Conservation (phyloP, 2,888 invertebrate species). For the Orthonychiurus folsomi region DNA sequence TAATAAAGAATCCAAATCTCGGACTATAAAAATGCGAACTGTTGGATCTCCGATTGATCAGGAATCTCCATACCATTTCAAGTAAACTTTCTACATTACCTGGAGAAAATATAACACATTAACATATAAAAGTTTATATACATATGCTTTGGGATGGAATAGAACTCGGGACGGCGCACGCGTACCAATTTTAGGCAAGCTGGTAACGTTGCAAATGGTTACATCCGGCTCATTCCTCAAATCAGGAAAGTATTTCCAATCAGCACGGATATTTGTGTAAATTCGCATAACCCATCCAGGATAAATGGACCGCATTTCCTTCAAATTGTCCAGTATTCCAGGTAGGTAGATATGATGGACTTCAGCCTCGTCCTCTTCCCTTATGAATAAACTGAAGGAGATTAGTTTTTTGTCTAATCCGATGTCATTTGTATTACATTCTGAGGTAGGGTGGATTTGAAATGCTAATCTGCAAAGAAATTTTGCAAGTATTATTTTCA, state of each 20-base stretch:
- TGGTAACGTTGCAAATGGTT: background rate
- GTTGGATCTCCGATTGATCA: background rate
- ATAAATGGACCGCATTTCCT: background rate
- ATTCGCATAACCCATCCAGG: background rate
- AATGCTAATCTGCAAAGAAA: too few species aligned
- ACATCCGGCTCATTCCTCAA: background rate
- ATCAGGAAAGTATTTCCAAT: background rate
- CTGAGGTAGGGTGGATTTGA: too few species aligned
- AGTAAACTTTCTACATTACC: background rate
- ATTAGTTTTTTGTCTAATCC: too few species aligned
- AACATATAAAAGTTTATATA: too few species aligned
- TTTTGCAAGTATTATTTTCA: too few species aligned
- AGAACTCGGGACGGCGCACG: too few species aligned
- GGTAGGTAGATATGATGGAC: background rate
- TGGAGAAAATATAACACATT: background rate
- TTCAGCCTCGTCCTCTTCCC: background rate
- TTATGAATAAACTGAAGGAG: background rate
- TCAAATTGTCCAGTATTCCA: background rate
- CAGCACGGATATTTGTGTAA: background rate
- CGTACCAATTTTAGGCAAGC: background rate
- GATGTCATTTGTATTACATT: too few species aligned
- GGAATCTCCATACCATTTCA: background rate
- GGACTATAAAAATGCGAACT: background rate
- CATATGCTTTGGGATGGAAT: too few species aligned
- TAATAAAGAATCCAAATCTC: background rate